phyloP scores from a whole-genome alignment of 2,113 vertebrate species.

The Scomber japonicus region DNA sequence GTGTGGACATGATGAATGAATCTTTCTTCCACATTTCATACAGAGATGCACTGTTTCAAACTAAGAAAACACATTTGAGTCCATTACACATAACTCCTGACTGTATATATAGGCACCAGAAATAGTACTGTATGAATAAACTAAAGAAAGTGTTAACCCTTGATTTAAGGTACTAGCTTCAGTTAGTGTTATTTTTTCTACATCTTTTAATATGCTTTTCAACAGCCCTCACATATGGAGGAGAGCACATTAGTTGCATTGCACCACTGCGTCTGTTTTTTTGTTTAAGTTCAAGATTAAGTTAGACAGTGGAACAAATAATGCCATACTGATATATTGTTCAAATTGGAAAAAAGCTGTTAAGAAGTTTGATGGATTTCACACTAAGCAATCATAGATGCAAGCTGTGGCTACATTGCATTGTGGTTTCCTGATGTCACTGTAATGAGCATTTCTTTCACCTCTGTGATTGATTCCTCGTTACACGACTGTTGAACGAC shows the following conservation, averaged over 20 bases:
- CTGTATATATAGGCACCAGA: not conserved
- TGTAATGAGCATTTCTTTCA: slow-evolving; percentile 36
- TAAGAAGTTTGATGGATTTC: slow-evolving; percentile 38
- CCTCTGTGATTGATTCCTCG: slow-evolving; percentile 32
- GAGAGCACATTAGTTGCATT: slow-evolving; percentile 23
- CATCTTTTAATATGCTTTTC: slow-evolving; percentile 11
- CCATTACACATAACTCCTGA: slow-evolving; percentile 35
- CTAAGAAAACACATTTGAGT: slow-evolving; percentile 62
- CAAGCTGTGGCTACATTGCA: slow-evolving; percentile 28
- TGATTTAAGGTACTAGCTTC: not conserved
- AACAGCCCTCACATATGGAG: slow-evolving; percentile 10
- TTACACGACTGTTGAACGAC: slow-evolving; percentile 20
- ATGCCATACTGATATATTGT: slow-evolving; percentile 10
- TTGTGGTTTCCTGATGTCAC: slow-evolving; percentile 38
- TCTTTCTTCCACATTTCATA: slow-evolving; percentile 69
- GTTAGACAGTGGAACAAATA: slow-evolving; percentile 15
- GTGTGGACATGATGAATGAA: slow-evolving; percentile 69
- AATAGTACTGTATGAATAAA: slow-evolving; percentile 4
- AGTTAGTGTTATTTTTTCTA: not conserved
- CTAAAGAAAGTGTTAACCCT: not conserved
- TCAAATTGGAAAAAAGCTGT: slow-evolving; percentile 31
- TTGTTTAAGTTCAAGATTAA: too few species aligned
- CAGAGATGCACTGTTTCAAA: slow-evolving; percentile 61
- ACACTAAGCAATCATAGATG: slow-evolving; percentile 25
- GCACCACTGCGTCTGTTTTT: not conserved